phyloP scores from a whole-genome alignment of 2,888 invertebrate species.

The Luperina nickerlii region DNA sequence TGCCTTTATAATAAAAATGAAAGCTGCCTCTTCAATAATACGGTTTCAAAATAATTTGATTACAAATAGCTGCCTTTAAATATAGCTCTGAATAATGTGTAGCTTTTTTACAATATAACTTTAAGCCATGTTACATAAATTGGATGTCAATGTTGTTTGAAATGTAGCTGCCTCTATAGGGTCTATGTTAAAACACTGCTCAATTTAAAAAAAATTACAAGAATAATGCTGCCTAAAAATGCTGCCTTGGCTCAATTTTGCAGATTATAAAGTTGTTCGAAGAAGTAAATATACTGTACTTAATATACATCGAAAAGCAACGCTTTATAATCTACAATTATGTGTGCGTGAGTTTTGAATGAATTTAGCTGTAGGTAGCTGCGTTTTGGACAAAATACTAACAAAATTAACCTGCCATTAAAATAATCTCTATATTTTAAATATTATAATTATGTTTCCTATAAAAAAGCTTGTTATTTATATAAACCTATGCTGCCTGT shows the following conservation, averaged over 20 bases:
- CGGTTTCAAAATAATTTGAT: background rate
- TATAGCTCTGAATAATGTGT: background rate
- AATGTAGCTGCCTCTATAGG: conserved; percentile 22
- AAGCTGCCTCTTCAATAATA: background rate
- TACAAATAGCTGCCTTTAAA: background rate
- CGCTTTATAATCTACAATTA: conserved; percentile 7
- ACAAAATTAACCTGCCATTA: conserved; percentile 21
- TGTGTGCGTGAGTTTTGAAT: background rate
- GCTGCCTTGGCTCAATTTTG: conserved; percentile 1
- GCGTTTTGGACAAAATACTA: conserved; percentile 26
- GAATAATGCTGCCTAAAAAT: conserved; percentile 7
- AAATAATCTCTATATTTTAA: background rate
- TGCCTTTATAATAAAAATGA: background rate
- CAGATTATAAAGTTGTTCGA: background rate
- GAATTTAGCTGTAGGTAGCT: conserved; percentile 26
- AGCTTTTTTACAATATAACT: background rate
- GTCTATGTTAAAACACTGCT: conserved; percentile 48
- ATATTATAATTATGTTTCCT: background rate
- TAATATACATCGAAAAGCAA: conserved; percentile 30
- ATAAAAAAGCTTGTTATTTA: background rate
- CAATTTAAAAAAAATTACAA: background rate
- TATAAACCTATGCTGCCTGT: conserved; percentile 21
- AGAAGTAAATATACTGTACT: background rate
- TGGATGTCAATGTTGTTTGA: background rate
- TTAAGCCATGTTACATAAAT: conserved; percentile 10